phyloP scores from a whole-genome alignment of 2,888 invertebrate species.

The Arctia plantaginis region DNA sequence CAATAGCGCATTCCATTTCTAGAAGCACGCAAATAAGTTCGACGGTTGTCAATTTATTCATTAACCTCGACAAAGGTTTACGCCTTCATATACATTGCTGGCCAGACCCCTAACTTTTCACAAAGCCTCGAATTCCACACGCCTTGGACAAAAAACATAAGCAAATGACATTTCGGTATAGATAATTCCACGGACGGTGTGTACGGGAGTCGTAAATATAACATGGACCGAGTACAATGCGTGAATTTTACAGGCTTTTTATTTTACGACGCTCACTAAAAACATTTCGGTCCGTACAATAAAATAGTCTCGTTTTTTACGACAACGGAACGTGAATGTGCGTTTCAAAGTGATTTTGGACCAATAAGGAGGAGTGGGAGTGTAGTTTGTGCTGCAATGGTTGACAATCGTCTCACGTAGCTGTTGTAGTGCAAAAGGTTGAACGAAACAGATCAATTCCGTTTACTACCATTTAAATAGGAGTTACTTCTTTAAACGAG shows the following conservation, averaged over 20 bases:
- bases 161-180: slow-evolving; percentile 55
- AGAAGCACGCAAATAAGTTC: slow-evolving; percentile 2
- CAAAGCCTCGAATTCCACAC: slow-evolving; percentile 13
- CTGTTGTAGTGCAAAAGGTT: slow-evolving; percentile 41
- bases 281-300: slow-evolving; percentile 77
- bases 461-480: slow-evolving; percentile 56
- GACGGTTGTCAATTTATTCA: neutral
- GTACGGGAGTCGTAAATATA: slow-evolving; percentile 67
- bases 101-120: neutral
- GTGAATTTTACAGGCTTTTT: slow-evolving; percentile 80
- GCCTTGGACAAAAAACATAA: slow-evolving; percentile 37
- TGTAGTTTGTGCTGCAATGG: slow-evolving; percentile 52
- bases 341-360: slow-evolving; percentile 75
- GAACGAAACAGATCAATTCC: slow-evolving; percentile 38
- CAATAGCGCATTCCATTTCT: slow-evolving; percentile 4
- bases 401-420: slow-evolving; percentile 49
- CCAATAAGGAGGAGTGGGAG: slow-evolving; percentile 51
- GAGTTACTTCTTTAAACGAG: slow-evolving; percentile 51
- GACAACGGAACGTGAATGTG: slow-evolving; percentile 71
- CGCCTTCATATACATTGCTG: slow-evolving; percentile 2
- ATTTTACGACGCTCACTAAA: slow-evolving; percentile 80
- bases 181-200: slow-evolving; percentile 61
- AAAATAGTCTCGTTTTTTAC: slow-evolving; percentile 80
- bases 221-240: slow-evolving; percentile 73
- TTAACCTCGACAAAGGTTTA: neutral